phyloP scores from a whole-genome alignment of 2,113 vertebrate species.

The Prunella fulvescens region DNA sequence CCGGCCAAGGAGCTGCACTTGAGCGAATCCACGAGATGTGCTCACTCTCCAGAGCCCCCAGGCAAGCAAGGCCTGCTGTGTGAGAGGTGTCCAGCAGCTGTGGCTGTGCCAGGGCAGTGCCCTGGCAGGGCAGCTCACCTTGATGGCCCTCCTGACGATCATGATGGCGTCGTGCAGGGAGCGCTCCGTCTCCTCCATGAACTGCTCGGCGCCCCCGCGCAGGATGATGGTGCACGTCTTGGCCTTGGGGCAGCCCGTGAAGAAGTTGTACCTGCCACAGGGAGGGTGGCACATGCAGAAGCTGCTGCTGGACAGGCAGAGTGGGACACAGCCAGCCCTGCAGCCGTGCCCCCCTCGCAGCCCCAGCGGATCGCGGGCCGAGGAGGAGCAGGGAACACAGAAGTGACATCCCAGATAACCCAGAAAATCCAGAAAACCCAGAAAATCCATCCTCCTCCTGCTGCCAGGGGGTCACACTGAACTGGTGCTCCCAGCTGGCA shows the following conservation, averaged over 20 bases:
- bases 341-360: accelerated
- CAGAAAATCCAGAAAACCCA: not conserved
- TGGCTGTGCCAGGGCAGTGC: not conserved
- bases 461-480: not conserved
- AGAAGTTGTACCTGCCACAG: conserved; percentile 87
- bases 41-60: not conserved
- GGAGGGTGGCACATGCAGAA: accelerated
- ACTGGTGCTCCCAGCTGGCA: not conserved
- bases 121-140: conserved; percentile 70
- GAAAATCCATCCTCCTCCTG: not conserved
- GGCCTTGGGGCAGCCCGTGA: conserved; percentile 92
- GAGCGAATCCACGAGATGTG: not conserved
- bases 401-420: not conserved
- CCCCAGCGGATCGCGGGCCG: accelerated
- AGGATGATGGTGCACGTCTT: conserved; percentile 96
- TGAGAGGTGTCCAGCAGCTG: not conserved
- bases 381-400: not conserved
- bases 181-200: conserved; percentile 96
- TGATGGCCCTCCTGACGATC: conserved; percentile 96
- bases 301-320: not conserved
- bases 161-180: conserved; percentile 98
- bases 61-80: not conserved
- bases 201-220: conserved; percentile 92
- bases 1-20: not conserved
- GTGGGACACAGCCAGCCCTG: not conserved